Conservation (phyloP, 2,888 invertebrate species). For the Biston stratarius region DNA sequence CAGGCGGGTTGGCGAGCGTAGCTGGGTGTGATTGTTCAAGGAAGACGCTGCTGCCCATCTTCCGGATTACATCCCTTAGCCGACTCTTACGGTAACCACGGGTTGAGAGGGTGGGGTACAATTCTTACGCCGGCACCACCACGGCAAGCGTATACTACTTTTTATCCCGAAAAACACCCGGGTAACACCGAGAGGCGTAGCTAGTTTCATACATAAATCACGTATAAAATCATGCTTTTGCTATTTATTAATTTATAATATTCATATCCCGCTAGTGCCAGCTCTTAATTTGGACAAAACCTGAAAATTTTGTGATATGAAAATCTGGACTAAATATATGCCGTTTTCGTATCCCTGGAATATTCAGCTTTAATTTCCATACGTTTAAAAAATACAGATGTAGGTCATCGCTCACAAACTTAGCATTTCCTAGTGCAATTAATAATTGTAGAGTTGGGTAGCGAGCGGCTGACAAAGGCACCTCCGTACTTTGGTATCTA, state of each 20-base stretch:
- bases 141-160: no score
- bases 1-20: no score
- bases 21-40: no score
- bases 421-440: constrained; percentile 24
- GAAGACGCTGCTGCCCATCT: no score
- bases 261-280: background rate
- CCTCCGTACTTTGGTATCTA: background rate
- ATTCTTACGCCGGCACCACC: no score
- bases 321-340: constrained; percentile 9
- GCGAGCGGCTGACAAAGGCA: constrained; percentile 36
- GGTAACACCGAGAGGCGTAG: no score
- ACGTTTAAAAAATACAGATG: constrained; percentile 8
- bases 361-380: constrained; percentile 20
- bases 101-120: no score
- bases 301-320: constrained; percentile 19
- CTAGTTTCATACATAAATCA: no score
- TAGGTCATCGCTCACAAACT: constrained; percentile 17
- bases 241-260: background rate
- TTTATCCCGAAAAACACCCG: no score
- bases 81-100: no score
- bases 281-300: constrained; percentile 1
- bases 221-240: no score
- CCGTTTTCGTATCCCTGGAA: constrained; percentile 6
- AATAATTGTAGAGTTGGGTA: constrained; percentile 40
- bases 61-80: no score